These are phyloP conservation scores for Plutella xylostella DNA, from an alignment of 2,888 invertebrate species.

Conservation along the genomic window DNA sequence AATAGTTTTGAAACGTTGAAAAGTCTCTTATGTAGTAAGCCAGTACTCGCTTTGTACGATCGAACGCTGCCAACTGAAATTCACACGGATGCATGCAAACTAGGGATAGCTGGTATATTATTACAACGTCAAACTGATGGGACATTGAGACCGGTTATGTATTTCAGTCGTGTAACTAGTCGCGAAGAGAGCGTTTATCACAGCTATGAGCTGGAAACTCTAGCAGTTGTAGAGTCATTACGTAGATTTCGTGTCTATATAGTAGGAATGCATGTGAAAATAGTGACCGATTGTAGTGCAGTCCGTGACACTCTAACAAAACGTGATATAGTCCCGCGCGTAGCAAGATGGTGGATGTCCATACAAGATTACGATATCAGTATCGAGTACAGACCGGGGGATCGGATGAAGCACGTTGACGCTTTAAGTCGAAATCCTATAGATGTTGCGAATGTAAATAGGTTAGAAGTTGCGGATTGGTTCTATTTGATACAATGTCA, in stretches of 20 bases:
- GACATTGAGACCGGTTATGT: conserved; percentile 19
- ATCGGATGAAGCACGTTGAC: conserved; percentile 3
- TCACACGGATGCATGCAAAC: conserved; percentile 26
- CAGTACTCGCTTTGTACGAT: conserved; percentile 20
- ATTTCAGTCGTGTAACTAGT: conserved; percentile 23
- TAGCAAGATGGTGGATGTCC: conserved; percentile 5
- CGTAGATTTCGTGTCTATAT: conserved; percentile 26
- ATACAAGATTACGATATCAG: conserved; percentile 3
- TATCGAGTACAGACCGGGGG: conserved; percentile 3
- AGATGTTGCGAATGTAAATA: background rate
- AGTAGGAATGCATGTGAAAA: conserved; percentile 14
- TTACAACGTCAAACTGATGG: conserved; percentile 16
- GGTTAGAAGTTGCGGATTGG: conserved; percentile 18
- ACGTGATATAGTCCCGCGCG: background rate
- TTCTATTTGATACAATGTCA: conserved; percentile 7
- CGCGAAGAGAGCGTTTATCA: conserved; percentile 10
- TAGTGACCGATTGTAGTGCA: conserved; percentile 4
- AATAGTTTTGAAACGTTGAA: conserved; percentile 18
- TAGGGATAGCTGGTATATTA: conserved; percentile 23
- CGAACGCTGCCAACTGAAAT: conserved; percentile 16
- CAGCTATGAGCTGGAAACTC: conserved; percentile 25
- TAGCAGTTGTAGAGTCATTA: conserved; percentile 28
- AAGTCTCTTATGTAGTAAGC: conserved; percentile 12
- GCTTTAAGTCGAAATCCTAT: conserved; percentile 3
- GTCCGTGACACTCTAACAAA: background rate